Evolutionary conservation across 2,113 vertebrate species (phyloP), one percentile per base, ranked within the genome.

Genomic region (Anoura caudifer): DNA sequence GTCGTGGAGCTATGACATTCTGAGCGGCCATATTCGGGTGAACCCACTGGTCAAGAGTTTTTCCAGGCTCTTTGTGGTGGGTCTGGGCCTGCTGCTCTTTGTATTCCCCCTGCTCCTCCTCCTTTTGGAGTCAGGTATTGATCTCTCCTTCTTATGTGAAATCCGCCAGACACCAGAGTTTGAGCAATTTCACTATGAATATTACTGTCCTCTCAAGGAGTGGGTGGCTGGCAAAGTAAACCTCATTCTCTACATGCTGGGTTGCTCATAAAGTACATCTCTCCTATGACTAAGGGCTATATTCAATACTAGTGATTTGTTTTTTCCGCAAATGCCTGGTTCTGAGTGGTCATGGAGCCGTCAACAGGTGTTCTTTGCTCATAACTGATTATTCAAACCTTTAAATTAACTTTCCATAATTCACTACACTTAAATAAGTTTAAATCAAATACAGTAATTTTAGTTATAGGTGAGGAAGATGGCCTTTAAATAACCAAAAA

Each of bases 141-240:
- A 99, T 94, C 99, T 99, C 97, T 99, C 99, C 76, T 99, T 99
- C 97, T 99, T 99, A 73, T 99, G 99, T 19, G 99, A 99, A 98
- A 99, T 99, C 97, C 99, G 99, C 72, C 99, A 99, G 98, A 99
- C 99, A 0, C 99, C 99, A 0, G 99, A 99, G 98, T 99, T 99
- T 96, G 99, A 99, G 99, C 99, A 99, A 98, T 99, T 99, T 98
- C 99, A 99, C 97, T 98, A 99, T 86, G 99, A 99, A 79, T 99
- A 99, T 98, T 99, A 99, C 98, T 99, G 99, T 98, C 99, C 99
- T 0, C 98, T 99, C 67, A 99, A 99, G 76, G 99, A 99, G 97
- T 99, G 99, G 99, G 96, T 99, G 95, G 98, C 99, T 96, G 99
- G 99, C 97, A 99, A 99, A 98, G 97, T 99, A 97, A 99, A 98